Base-by-base conservation (phyloP, 2,113 vertebrate species). In the Corythornis vintsioides region DNA sequence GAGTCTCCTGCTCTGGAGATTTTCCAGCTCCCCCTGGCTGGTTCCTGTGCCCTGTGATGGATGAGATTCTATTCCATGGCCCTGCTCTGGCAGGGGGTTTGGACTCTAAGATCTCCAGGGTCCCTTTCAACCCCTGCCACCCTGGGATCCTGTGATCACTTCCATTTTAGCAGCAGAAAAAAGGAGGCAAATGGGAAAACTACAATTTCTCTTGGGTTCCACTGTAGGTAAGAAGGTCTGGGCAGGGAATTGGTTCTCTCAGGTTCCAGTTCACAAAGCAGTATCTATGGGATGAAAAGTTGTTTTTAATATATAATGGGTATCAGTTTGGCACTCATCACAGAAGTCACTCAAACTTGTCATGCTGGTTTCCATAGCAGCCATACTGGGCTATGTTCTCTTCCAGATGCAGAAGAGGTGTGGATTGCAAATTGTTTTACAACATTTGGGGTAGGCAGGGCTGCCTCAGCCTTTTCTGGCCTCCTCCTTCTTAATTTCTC, bases 401-500 rank as follows among this genome's bases (percentile, higher is more conserved):
- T 25, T 92, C 63, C 38, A n/a, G 56, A 74, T 71, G 50, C 2
- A 7, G 42, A 71, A 88, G n/a, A 90, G 25, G 18, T 47, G 71
- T n/a, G 77, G 52, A 63, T 66, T 77, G 52, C 42, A 63, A 80
- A 88, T 76, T 64, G 12, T 35, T 79, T 33, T 85, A 47, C 38
- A 72, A 71, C 42, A 15, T 50, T 89, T 70, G 31, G 15, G 38
- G 33, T 64, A 75, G 71, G 42, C 85, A 77, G 63, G 70, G 78
- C 89, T 79, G 42, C 42, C 57, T 92, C 93, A 85, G 75, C 82
- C 81, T 63, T 90, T 91, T 70, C 57, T 90, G 55, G 50, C 42
- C 74, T 88, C 56, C n/a, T 52, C 28, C 57, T 50, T 76, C 43
- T 57, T 92, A 33, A 63, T 93, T 56, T 86, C 57, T 70, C 2